Conservation (phyloP, 2,888 invertebrate species). For the Ashinkailepas kermadecensis region DNA sequence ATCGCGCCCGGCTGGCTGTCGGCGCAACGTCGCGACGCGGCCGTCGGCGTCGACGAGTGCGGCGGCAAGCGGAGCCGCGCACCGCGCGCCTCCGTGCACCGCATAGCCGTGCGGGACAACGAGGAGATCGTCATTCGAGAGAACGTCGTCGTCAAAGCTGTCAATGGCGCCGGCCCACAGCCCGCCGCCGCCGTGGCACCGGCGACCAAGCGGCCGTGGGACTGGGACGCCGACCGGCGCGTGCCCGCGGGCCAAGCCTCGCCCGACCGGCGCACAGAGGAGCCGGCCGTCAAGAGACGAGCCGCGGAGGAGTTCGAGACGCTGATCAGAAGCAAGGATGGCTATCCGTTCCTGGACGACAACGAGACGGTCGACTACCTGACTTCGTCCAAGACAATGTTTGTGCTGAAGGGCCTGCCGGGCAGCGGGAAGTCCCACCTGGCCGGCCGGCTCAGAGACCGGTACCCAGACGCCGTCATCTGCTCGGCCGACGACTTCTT, state of each 20-base stretch:
- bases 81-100: not conserved
- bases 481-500: constrained; percentile 24
- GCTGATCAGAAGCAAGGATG: not conserved
- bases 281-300: not conserved
- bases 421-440: constrained; percentile 28
- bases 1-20: not conserved
- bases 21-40: not conserved
- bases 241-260: not conserved
- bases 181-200: not conserved
- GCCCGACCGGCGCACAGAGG: not conserved
- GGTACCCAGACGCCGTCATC: constrained; percentile 22
- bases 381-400: constrained; percentile 9
- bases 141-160: not conserved
- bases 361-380: not conserved
- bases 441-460: not conserved
- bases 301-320: not conserved
- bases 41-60: not conserved
- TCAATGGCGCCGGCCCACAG: not conserved
- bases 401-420: constrained; percentile 27
- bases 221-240: not conserved
- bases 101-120: not conserved
- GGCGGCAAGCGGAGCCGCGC: not conserved
- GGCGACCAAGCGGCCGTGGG: not conserved
- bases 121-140: not conserved
- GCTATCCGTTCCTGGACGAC: constrained; percentile 16